These are phyloP conservation scores for Terebella lapidaria DNA, from an alignment of 2,888 invertebrate genomes.

Conservation along the genomic window DNA sequence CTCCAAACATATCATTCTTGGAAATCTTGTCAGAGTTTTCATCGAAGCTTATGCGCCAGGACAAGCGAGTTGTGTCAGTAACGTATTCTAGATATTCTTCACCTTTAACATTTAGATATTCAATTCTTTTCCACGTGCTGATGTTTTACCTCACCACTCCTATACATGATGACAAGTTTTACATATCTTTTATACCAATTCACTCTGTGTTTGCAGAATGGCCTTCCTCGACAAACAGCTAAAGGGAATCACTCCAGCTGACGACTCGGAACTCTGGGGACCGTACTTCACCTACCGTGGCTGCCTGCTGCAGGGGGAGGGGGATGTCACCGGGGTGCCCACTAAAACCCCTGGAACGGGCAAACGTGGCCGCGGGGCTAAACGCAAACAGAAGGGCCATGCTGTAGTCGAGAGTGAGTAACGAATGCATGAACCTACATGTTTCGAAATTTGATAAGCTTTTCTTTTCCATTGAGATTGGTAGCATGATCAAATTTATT, in stretches of 20 bases:
- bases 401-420: too few relatives aligned
- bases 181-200: too few relatives aligned
- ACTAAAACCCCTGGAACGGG: slow-evolving; percentile 25
- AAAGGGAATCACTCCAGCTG: slow-evolving; percentile 48
- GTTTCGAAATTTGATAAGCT: too few relatives aligned
- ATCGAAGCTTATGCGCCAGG: slow-evolving; percentile 90
- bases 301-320: slow-evolving; percentile 69
- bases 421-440: too few relatives aligned
- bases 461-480: too few relatives aligned
- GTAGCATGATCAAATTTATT: too few relatives aligned
- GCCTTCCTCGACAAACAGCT: slow-evolving; percentile 84
- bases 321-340: slow-evolving; percentile 40
- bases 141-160: too few relatives aligned
- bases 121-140: too few relatives aligned
- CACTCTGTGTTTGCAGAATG: slow-evolving; percentile 57
- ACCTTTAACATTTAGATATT: too few relatives aligned
- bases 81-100: too few relatives aligned
- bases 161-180: too few relatives aligned
- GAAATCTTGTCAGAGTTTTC: slow-evolving; percentile 96
- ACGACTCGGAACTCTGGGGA: slow-evolving; percentile 86
- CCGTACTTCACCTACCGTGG: slow-evolving; percentile 82
- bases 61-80: slow-evolving; percentile 74
- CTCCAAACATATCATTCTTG: slow-evolving; percentile 82
- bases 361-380: slow-evolving; percentile 13
- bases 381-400: slow-evolving; percentile 20